Percentiles rank a stretch among this genome's conserved stretches.
Evolutionary conservation across 2,113 vertebrate genomes (phyloP).

Genomic region (Cheirogaleus medius): DNA sequence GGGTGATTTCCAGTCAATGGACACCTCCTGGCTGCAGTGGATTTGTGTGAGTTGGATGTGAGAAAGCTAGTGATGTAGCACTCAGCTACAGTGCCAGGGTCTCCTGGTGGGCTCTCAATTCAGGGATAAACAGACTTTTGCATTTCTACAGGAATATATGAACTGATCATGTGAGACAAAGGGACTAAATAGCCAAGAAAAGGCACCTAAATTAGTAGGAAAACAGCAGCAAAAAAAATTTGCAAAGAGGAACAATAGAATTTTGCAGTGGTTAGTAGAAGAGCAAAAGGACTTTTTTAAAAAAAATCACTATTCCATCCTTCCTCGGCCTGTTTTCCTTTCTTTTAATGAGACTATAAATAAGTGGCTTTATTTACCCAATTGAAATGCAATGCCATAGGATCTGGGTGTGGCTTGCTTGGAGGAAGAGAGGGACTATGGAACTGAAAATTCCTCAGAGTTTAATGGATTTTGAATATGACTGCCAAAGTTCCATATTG

Average conservation of each 20-base stretch:
- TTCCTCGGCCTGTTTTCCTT: not conserved
- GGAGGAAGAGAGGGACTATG: not conserved
- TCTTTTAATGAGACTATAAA: not conserved
- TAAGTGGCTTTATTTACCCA: not conserved
- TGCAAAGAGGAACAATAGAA: constrained; percentile 7
- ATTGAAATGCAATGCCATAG: not conserved
- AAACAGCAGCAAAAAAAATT: not conserved
- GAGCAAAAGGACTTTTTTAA: not conserved
- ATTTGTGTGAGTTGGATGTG: not conserved
- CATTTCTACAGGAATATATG: not conserved
- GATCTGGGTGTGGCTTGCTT: not conserved
- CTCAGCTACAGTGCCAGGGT: not conserved
- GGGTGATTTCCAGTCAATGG: not conserved
- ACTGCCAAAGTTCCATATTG: not conserved
- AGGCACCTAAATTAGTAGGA: not conserved
- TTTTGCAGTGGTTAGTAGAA: not conserved
- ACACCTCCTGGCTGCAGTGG: too few relatives aligned
- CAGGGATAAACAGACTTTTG: not conserved
- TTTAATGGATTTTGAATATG: not conserved
- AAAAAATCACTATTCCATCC: not conserved
- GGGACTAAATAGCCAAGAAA: not conserved
- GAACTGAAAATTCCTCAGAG: not conserved
- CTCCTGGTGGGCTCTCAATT: not conserved
- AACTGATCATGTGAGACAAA: not conserved
- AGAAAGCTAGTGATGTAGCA: not conserved